phyloP scores from a whole-genome alignment of 1,140 invertebrate genomes.

The Neotoxoptera formosana region DNA sequence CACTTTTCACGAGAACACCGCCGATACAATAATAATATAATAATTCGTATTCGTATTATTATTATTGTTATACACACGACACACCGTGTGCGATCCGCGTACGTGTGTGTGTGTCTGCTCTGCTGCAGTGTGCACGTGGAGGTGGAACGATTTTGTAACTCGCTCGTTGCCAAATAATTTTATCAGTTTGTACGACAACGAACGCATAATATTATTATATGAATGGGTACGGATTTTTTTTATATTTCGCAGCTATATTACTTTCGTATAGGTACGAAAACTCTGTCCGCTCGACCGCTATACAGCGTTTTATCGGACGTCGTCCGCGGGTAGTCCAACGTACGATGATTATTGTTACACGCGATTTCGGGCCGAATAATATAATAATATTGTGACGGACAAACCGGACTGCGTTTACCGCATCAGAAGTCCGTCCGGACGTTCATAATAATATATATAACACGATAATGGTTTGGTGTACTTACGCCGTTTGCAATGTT shows the following conservation, averaged over 20 bases:
- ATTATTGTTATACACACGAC: background rate
- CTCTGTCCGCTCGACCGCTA: background rate
- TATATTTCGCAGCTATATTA: background rate
- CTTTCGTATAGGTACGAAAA: background rate
- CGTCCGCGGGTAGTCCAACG: too few species aligned
- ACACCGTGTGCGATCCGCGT: background rate
- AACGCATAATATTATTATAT: background rate
- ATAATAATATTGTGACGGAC: background rate
- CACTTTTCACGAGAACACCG: conserved; percentile 15
- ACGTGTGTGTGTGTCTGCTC: background rate
- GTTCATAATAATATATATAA: background rate
- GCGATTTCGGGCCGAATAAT: background rate
- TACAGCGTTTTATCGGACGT: too few species aligned
- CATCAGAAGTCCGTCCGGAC: background rate
- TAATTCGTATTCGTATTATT: background rate
- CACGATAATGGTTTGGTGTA: background rate
- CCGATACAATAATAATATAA: background rate
- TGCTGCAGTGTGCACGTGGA: too few species aligned
- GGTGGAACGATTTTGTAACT: background rate
- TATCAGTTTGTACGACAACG: background rate
- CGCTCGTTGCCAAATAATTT: background rate
- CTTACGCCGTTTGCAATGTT: background rate
- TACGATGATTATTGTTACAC: background rate
- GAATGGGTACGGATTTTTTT: background rate
- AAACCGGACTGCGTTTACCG: background rate